Conservation (phyloP, 2,797 vertebrate species). For the Coregonus suidteri region DNA sequence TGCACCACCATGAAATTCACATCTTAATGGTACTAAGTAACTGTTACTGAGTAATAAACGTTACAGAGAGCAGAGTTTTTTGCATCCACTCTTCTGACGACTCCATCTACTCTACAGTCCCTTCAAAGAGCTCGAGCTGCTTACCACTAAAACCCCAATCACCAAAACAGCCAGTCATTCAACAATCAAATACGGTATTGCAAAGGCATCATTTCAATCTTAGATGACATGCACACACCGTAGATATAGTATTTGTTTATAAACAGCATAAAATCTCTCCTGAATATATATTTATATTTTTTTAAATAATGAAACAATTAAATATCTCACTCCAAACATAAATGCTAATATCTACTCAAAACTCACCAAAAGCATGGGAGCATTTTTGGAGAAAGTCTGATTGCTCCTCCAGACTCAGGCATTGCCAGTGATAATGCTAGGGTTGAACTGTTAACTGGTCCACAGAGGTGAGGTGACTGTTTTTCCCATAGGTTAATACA, state of each 20-base stretch:
- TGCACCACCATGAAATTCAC: background rate
- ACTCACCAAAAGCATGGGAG: conserved; percentile 2
- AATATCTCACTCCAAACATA: background rate
- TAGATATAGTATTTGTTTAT: background rate
- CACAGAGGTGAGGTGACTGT: background rate
- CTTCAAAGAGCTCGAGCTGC: background rate
- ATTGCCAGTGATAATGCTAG: background rate
- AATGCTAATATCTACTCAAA: background rate
- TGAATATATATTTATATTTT: too few species aligned
- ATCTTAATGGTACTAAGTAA: background rate
- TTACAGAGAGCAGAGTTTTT: background rate
- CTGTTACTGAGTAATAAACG: background rate
- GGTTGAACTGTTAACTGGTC: background rate
- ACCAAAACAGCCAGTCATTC: background rate
- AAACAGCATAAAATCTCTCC: background rate
- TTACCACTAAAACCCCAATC: background rate
- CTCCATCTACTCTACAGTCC: background rate
- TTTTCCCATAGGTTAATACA: background rate
- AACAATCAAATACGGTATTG: background rate
- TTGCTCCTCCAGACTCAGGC: background rate
- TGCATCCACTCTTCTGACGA: background rate
- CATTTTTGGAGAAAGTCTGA: background rate
- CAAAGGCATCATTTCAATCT: background rate
- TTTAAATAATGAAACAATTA: too few species aligned
- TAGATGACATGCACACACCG: background rate